phyloP scores from a whole-genome alignment of 2,113 vertebrate species.

The Neotoma lepida region DNA sequence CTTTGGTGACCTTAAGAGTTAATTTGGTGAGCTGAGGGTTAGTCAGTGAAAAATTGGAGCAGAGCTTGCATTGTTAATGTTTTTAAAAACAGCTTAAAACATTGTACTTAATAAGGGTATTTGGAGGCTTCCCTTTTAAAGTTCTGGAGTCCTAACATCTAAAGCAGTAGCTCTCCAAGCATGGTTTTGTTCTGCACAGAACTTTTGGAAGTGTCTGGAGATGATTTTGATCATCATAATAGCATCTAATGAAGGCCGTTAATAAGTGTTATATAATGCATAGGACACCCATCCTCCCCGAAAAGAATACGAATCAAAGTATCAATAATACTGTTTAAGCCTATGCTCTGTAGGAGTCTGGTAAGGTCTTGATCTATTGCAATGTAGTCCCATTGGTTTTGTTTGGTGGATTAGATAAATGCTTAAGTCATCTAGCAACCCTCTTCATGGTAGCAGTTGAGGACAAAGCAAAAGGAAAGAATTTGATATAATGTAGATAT shows the following conservation, averaged over 20 bases:
- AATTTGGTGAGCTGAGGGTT: slow-evolving; percentile 14
- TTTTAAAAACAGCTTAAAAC: neutral
- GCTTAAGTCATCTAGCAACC: slow-evolving; percentile 5
- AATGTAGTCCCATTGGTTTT: neutral
- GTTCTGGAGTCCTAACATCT: neutral
- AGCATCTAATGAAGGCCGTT: neutral
- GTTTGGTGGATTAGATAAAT: slow-evolving; percentile 35
- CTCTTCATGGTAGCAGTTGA: neutral
- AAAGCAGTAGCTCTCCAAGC: neutral
- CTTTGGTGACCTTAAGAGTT: slow-evolving; percentile 25
- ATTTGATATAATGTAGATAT: slow-evolving; percentile 20
- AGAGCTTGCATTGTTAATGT: slow-evolving; percentile 8
- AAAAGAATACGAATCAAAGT: slow-evolving; percentile 22
- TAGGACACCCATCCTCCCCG: neutral
- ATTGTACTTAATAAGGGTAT: slow-evolving; percentile 1
- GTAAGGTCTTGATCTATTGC: slow-evolving; percentile 1
- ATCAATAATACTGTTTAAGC: neutral
- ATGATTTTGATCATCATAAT: slow-evolving; percentile 41
- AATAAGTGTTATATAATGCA: neutral
- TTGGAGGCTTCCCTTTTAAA: slow-evolving; percentile 50
- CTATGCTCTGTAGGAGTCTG: slow-evolving; percentile 12
- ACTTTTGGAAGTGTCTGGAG: slow-evolving; percentile 32
- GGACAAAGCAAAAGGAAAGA: slow-evolving; percentile 52
- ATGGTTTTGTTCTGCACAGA: slow-evolving; percentile 3
- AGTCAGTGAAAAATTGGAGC: slow-evolving; percentile 31